Base-by-base conservation (phyloP, 2,888 invertebrate species). In the Dinocampus coccinellae region DNA sequence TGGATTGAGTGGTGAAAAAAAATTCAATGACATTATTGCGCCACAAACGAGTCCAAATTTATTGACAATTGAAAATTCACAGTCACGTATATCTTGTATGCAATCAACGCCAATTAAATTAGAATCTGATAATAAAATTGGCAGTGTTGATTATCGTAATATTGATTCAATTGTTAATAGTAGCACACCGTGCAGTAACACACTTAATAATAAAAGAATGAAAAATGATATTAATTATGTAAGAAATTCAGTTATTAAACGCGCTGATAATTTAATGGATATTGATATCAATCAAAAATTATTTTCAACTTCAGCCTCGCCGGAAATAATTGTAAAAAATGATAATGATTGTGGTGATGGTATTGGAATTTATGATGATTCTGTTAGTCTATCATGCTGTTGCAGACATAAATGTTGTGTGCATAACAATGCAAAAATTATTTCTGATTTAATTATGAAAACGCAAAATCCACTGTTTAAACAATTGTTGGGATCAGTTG, bases 51-150 rank as follows among this genome's bases (percentile, higher is more conserved):
- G 84, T 77, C 84, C 85, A 0, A 47, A 71, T 33, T 7, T 78
- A 4, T 78, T 80, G 0, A 76, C 82, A 33, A 83, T 86, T 60
- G 84, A 82, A 0, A 47, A 16, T 47, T 47, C 42, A 47, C 16
- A 16, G 42, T 16, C n/a, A 16, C 42, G 42, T 1, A 47, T 47
- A 16, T 47, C 42, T 47, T 47, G 42, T 16, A 83, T 86, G 85
- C 87, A 87, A 62, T 86, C 87, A 39, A 87, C 87, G 1, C 87
- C 87, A n/a, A 86, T 87, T 16, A 87, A 87, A 62, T 78, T 77
- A 29, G 85, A 85, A 67, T 61, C 68, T 13, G 34, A 29, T 10
- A 77, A 69, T 22, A 82, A 79, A 66, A 77, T 73, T 13, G 82
- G 80, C 22, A 80, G 77, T 34, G 87, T 87, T 4, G 87, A 87